phyloP scores from a whole-genome alignment of 2,797 vertebrate species.

The Cyprinodon diabolis region DNA sequence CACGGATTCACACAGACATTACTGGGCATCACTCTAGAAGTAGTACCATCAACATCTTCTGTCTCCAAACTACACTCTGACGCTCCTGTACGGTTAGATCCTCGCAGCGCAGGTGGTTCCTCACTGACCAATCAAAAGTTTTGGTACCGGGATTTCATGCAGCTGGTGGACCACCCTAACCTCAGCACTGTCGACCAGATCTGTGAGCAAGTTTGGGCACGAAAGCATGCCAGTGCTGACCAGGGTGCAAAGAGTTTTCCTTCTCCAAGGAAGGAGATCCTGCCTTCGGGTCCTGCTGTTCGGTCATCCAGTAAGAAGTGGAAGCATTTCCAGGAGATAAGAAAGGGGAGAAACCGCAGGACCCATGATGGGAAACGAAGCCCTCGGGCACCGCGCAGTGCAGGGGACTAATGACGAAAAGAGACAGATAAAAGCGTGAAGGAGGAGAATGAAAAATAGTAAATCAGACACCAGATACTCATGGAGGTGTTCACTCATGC shows the following conservation, averaged over 20 bases:
- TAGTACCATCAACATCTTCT: slow-evolving; percentile 78
- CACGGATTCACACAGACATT: slow-evolving; percentile 93
- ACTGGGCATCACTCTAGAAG: slow-evolving; percentile 87
- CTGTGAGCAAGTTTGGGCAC: slow-evolving; percentile 89
- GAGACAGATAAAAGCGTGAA: slow-evolving; percentile 44
- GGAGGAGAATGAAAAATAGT: slow-evolving; percentile 41
- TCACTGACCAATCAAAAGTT: slow-evolving; percentile 82
- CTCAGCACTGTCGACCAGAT: slow-evolving; percentile 85
- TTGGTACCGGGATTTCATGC: slow-evolving; percentile 97
- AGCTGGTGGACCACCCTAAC: slow-evolving; percentile 92
- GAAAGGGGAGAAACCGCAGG: slow-evolving; percentile 89
- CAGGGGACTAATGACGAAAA: slow-evolving; percentile 76
- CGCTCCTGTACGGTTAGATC: slow-evolving; percentile 67
- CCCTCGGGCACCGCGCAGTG: slow-evolving; percentile 88
- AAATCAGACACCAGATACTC: slow-evolving; percentile 62
- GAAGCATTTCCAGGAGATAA: slow-evolving; percentile 84
- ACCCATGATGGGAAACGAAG: slow-evolving; percentile 85
- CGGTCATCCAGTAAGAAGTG: slow-evolving; percentile 82
- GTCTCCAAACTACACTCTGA: slow-evolving; percentile 70
- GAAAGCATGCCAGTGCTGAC: slow-evolving; percentile 70
- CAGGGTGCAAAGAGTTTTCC: slow-evolving; percentile 68
- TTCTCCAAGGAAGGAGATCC: slow-evolving; percentile 44
- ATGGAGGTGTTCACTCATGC: slow-evolving; percentile 58
- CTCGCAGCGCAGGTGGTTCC: slow-evolving; percentile 57
- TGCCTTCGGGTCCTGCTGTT: slow-evolving; percentile 52